phyloP scores from a whole-genome alignment of 2,113 vertebrate species.

The Clupea harengus region DNA sequence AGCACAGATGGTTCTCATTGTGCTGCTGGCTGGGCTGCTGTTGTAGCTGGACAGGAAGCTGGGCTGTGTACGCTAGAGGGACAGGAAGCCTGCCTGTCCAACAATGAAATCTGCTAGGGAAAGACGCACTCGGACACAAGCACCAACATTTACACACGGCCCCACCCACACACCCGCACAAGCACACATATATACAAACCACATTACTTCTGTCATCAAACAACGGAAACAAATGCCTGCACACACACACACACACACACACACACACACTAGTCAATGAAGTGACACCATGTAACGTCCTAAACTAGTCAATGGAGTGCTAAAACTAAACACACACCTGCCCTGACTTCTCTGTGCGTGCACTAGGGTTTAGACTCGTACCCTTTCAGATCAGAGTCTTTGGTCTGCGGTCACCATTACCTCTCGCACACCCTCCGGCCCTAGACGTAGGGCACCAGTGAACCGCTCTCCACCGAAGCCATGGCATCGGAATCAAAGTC shows the following conservation, averaged over 20 bases:
- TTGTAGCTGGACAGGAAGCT: constrained; percentile 68
- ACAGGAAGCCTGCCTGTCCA: constrained; percentile 67
- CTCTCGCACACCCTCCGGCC: background rate
- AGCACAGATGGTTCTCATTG: constrained; percentile 76
- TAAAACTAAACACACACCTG: background rate
- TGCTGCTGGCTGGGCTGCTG: constrained; percentile 53
- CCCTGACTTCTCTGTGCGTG: background rate
- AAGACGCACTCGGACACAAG: constrained; percentile 25
- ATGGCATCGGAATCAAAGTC: background rate
- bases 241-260: constrained; percentile 35
- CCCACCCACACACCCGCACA: constrained; percentile 5
- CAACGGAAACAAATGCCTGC: background rate
- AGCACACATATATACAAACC: background rate
- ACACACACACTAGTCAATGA: background rate
- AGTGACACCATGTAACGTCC: background rate
- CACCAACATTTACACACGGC: background rate
- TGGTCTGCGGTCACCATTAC: background rate
- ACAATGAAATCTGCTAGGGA: constrained; percentile 55
- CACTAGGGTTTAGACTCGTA: background rate
- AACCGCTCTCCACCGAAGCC: background rate
- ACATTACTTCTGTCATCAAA: constrained; percentile 1
- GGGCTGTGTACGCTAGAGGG: constrained; percentile 67
- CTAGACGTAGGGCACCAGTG: background rate
- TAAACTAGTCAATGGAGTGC: background rate
- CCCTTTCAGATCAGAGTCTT: background rate